phyloP scores from a whole-genome alignment of 2,113 vertebrate species.

The Mormyrus iriodes region DNA sequence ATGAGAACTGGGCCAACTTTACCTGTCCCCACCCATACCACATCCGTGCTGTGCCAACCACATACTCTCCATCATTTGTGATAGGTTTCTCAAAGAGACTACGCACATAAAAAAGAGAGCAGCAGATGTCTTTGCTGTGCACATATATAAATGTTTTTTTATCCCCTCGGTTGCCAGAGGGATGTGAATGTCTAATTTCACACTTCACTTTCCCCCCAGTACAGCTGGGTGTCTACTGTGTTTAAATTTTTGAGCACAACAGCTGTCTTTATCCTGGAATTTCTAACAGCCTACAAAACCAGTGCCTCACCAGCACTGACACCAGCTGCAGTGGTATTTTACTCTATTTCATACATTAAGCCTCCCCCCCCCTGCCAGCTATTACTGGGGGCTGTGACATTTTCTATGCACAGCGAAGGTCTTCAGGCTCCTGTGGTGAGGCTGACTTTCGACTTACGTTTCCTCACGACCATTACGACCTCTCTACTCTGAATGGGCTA shows the following conservation, averaged over 20 bases:
- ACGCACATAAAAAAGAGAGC: neutral
- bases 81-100: neutral
- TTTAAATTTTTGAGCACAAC: neutral
- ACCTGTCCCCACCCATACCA: constrained; percentile 11
- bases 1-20: neutral
- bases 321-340: neutral
- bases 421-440: constrained; percentile 3
- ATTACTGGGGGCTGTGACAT: constrained; percentile 25
- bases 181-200: neutral
- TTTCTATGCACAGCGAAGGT: constrained; percentile 6
- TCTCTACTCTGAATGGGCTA: constrained; percentile 17
- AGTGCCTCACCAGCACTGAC: neutral
- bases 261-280: neutral
- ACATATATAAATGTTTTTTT: neutral
- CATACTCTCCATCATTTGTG: neutral
- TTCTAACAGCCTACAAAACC: neutral
- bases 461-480: constrained; percentile 13
- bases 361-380: neutral
- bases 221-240: constrained; percentile 4
- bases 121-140: neutral
- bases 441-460: constrained; percentile 22
- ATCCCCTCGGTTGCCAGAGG: neutral
- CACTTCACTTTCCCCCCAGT: neutral
- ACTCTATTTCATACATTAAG: neutral
- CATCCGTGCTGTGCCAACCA: neutral